phyloP scores from a whole-genome alignment of 2,888 invertebrate genomes.

The Coecobrya sp. region DNA sequence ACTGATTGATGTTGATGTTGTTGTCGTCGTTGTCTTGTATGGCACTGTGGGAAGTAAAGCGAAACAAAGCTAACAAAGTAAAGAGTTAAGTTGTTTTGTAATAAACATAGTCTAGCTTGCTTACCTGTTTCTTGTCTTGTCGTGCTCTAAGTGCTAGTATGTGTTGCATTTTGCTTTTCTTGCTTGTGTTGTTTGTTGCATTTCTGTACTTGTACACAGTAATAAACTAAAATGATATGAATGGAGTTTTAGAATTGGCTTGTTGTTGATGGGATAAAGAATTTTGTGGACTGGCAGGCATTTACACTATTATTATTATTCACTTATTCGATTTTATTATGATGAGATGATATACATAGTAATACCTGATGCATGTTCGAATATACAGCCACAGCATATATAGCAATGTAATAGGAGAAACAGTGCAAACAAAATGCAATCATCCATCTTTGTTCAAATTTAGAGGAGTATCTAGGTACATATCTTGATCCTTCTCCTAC shows the following conservation, averaged over 20 bases:
- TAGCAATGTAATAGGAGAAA: background rate
- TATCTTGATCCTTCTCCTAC: conserved; percentile 19
- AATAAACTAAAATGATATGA: conserved; percentile 37
- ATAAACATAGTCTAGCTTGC: conserved; percentile 3
- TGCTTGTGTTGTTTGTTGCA: background rate
- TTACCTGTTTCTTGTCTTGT: conserved; percentile 28
- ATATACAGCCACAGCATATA: background rate
- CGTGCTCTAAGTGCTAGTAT: background rate
- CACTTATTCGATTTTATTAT: background rate
- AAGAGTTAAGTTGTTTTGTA: background rate
- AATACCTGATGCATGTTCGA: background rate
- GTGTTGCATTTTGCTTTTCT: background rate
- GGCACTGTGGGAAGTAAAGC: conserved; percentile 31
- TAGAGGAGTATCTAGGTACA: conserved; percentile 1
- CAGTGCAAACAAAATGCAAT: background rate
- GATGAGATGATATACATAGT: background rate
- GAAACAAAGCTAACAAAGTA: conserved; percentile 22
- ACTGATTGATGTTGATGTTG: conserved; percentile 38
- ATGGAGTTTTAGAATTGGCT: background rate
- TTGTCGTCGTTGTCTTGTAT: conserved; percentile 21
- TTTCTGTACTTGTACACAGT: background rate
- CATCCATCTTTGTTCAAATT: conserved; percentile 22
- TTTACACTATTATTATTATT: conserved; percentile 37
- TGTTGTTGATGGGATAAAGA: background rate
- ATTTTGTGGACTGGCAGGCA: conserved; percentile 26